Base-by-base conservation (phyloP, 2,888 invertebrate species). In the Pyrgus malvae region DNA sequence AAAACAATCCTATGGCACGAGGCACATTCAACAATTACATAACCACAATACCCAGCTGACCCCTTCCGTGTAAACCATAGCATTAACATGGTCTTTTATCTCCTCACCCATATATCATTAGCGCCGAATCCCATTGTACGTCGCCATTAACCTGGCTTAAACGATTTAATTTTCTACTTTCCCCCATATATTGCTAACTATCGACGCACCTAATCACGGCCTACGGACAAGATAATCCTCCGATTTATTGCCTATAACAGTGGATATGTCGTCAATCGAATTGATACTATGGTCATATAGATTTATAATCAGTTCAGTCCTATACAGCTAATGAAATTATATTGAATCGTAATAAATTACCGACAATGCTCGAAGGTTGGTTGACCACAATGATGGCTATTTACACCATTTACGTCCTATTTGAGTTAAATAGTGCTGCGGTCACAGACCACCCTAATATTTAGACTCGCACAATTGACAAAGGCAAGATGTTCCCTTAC, bases 201-300 rank as follows among this genome's bases (percentile, higher is more conserved):
- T 80, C 80, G 78, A 79, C 72, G 76, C 72, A 74, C 78, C 81
- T 84, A 87, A 89, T 88, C 84, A 84, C 83, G 66, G 73, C 74
- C 72, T 71, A 80, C 77, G 72, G 81, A 89, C 90, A 84, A 83
- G 81, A 77, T 87, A 88, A 90, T 90, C 89, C 87, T 72, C 67
- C 70, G 79, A 90, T 90, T 89, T 90, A 90, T 89, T 74, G 83
- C 69, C 80, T 76, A 78, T 84, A 82, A 78, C 78, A 76, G 76
- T 76, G 65, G 77, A 69, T 67, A 74, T 80, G 86, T 84, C 86
- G 76, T 81, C 83, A 80, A 76, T 74, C 67, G 72, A 74, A 78
- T 76, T 72, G 74, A 73, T 77, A 74, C 70, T 77, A 75, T 72
- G 75, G 74, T 70, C 66, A 63, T 74, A 76, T 74, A 75, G 74